Base-by-base conservation (phyloP, 2,113 vertebrate species). In the Tretioscincus oriximinensis region DNA sequence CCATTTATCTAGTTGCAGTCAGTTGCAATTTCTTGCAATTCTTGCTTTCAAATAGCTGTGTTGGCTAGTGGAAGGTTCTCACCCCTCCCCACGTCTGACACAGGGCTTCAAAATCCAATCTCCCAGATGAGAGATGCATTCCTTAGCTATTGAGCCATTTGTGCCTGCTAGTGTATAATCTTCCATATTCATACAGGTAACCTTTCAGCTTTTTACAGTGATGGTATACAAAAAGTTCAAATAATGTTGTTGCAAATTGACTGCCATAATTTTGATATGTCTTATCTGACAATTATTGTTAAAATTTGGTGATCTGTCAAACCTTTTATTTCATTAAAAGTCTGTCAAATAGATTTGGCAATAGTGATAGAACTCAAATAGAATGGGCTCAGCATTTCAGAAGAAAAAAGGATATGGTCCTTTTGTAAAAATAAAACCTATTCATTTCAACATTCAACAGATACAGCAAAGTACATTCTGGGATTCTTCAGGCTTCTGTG, bases 121-220 rank as follows among this genome's bases (percentile, higher is more conserved):
- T n/a, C n/a, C n/a, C n/a, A n/a, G n/a, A n/a, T n/a, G n/a, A n/a
- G n/a, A n/a, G n/a, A n/a, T n/a, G n/a, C n/a, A n/a, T n/a, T n/a
- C n/a, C n/a, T n/a, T n/a, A n/a, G n/a, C n/a, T n/a, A n/a, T n/a
- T n/a, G n/a, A n/a, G n/a, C n/a, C n/a, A n/a, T n/a, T n/a, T n/a
- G n/a, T n/a, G n/a, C n/a, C n/a, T n/a, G n/a, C n/a, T 41, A 41
- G 35, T 41, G 84, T 91, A 91, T 49, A 87, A 83, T 91, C 88
- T 91, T 78, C 69, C 85, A 67, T 21, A 11, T 67, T 26, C 45
- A 66, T 73, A 1, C 16, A 58, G 47, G n/a, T 91, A 88, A 89
- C 90, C 85, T 91, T 92, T 90, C 41, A 80, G 82, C 10, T 61
- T 86, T 84, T 80, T 78, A 47, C n/a, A 77, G 82, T 80, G 89